Evolutionary conservation across 2,797 vertebrate species (phyloP).

Genomic region (Anniella stebbinsi): DNA sequence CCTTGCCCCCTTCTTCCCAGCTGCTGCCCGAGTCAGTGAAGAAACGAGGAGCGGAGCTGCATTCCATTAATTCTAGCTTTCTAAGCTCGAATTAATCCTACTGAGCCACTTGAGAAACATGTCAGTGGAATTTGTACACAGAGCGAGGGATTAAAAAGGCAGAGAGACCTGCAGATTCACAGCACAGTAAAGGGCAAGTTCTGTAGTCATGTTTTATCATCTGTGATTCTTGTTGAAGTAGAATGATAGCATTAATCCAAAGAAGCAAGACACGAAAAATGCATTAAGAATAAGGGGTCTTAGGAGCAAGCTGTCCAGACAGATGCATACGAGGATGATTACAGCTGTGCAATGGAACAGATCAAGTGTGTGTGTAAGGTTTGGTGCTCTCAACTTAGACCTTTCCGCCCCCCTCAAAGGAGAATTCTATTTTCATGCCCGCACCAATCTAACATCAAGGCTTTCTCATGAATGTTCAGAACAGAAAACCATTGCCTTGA

Average conservation of each 20-base stretch:
- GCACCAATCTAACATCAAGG: neutral
- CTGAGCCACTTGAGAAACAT: constrained; percentile 13
- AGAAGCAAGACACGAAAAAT: constrained; percentile 8
- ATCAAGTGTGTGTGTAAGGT: neutral
- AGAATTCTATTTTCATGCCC: neutral
- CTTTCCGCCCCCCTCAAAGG: neutral
- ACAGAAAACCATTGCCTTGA: neutral
- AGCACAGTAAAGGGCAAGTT: neutral
- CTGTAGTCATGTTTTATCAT: neutral
- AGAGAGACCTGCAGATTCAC: neutral
- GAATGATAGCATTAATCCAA: constrained; percentile 21
- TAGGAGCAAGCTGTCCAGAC: constrained; percentile 6
- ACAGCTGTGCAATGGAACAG: neutral
- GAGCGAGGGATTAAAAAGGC: neutral
- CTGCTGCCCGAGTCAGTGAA: constrained; percentile 11
- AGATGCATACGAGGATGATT: neutral
- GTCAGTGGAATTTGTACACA: constrained; percentile 17
- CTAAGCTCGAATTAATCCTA: constrained; percentile 26
- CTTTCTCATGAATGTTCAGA: neutral
- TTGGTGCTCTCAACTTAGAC: neutral
- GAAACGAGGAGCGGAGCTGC: neutral
- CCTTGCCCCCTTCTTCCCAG: neutral
- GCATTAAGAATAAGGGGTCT: constrained; percentile 20
- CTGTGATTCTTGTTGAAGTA: constrained; percentile 20
- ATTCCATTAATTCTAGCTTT: constrained; percentile 29